Conservation (phyloP, 2,888 invertebrate genomes). For the Apotomis capreana region DNA sequence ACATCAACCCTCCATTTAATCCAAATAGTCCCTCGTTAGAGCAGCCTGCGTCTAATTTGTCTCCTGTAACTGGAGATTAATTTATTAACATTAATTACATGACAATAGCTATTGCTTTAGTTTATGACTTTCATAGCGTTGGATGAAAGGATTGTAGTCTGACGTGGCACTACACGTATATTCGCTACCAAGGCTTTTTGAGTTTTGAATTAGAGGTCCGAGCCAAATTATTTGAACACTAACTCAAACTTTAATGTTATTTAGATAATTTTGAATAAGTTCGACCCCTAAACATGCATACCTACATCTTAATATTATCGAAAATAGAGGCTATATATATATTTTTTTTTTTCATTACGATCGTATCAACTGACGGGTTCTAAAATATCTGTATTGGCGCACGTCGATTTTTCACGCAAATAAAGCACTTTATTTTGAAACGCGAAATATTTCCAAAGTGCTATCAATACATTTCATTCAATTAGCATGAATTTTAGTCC, state of each 20-base stretch:
- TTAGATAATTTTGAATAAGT: no score
- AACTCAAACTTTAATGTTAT: neutral
- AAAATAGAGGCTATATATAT: no score
- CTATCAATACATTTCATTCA: slow-evolving; percentile 73
- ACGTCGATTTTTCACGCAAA: slow-evolving; percentile 10
- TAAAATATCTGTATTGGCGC: slow-evolving; percentile 18
- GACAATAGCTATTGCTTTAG: slow-evolving; percentile 67
- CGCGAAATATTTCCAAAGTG: slow-evolving; percentile 69
- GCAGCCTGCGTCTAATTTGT: slow-evolving; percentile 83
- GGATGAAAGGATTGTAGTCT: slow-evolving; percentile 13
- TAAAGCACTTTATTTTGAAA: slow-evolving; percentile 56
- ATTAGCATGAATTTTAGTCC: slow-evolving; percentile 72
- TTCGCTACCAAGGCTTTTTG: neutral
- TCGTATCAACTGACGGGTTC: neutral
- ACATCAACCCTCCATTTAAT: slow-evolving; percentile 83
- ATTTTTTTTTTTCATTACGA: neutral
- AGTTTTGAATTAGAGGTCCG: neutral
- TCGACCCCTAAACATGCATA: no score
- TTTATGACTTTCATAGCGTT: slow-evolving; percentile 46
- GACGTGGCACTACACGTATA: neutral
- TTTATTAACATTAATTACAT: slow-evolving; percentile 82
- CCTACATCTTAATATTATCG: no score
- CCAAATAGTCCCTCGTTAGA: slow-evolving; percentile 83
- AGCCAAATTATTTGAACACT: neutral
- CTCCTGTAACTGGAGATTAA: slow-evolving; percentile 81